Conservation (phyloP, 2,888 invertebrate genomes). For the Stomorhina lunata region DNA sequence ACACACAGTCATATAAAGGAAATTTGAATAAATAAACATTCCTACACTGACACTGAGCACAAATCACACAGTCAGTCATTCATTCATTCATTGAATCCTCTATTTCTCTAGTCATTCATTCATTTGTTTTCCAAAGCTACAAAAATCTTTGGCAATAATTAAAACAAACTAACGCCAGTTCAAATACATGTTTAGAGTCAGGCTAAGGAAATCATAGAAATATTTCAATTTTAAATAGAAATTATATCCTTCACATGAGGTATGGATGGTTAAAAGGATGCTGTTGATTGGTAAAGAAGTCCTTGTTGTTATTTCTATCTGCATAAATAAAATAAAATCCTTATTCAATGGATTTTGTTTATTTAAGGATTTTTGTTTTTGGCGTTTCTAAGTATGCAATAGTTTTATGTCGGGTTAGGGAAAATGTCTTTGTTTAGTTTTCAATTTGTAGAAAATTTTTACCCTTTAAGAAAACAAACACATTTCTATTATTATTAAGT, state of each 20-base stretch:
- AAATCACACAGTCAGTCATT: background rate
- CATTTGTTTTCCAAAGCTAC: slow-evolving; percentile 28
- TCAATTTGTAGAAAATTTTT: slow-evolving; percentile 46
- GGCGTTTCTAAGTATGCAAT: slow-evolving; percentile 56
- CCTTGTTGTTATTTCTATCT: slow-evolving; percentile 30
- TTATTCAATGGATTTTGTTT: slow-evolving; percentile 41
- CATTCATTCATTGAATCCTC: slow-evolving; percentile 36
- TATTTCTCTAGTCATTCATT: slow-evolving; percentile 27
- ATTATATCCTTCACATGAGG: slow-evolving; percentile 6
- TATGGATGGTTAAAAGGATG: background rate
- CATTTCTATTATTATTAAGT: background rate
- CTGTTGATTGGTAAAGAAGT: slow-evolving; percentile 24
- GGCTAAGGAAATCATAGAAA: slow-evolving; percentile 19
- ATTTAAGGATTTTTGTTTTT: slow-evolving; percentile 54
- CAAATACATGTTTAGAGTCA: background rate
- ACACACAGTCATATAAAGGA: slow-evolving; percentile 26
- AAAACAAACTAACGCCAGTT: background rate
- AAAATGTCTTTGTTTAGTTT: slow-evolving; percentile 54
- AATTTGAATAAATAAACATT: slow-evolving; percentile 52
- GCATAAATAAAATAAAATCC: slow-evolving; percentile 33
- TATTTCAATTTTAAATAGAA: slow-evolving; percentile 28
- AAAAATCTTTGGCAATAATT: slow-evolving; percentile 53
- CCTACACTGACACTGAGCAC: no score
- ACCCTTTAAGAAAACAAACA: background rate
- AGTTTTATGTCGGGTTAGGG: slow-evolving; percentile 25